A percentile compares a stretch with the other conserved stretches of the same genome.
Evolutionary conservation across 2,797 vertebrate genomes (phyloP).

Genomic region (Lepidocolaptes lacrymiger): DNA sequence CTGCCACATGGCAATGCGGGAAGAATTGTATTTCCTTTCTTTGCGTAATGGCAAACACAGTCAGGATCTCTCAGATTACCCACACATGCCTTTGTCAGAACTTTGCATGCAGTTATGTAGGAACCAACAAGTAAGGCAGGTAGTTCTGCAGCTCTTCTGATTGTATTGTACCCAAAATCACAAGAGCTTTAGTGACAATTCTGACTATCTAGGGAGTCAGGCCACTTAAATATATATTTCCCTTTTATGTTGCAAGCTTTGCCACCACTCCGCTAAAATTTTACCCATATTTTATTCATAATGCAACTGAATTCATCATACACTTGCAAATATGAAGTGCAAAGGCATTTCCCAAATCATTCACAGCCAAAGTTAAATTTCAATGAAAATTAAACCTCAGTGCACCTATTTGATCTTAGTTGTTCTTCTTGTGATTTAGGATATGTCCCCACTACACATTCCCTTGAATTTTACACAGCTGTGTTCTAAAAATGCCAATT

Average conservation of each 20-base stretch:
- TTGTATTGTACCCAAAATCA: neutral
- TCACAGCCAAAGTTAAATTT: neutral
- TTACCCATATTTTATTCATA: neutral
- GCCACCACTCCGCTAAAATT: neutral
- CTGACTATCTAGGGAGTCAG: neutral
- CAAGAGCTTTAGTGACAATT: neutral
- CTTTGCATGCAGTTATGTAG: too few species aligned
- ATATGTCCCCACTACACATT: neutral
- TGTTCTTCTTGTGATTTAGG: neutral
- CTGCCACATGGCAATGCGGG: rapidly evolving
- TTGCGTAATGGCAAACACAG: neutral
- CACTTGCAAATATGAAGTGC: neutral
- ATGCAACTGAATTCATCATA: neutral
- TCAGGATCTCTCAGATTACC: neutral
- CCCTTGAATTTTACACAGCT: neutral
- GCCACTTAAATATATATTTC: neutral
- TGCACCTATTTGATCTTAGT: neutral
- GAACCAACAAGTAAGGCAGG: neutral
- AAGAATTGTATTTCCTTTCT: neutral
- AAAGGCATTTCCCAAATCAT: neutral
- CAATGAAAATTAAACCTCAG: neutral
- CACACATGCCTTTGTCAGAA: neutral
- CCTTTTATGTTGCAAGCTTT: neutral
- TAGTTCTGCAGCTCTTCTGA: neutral
- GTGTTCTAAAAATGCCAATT: neutral